These are phyloP conservation scores for Temnothorax curvispinosus DNA, from an alignment of 1,140 invertebrate species.

Conservation along the genomic window DNA sequence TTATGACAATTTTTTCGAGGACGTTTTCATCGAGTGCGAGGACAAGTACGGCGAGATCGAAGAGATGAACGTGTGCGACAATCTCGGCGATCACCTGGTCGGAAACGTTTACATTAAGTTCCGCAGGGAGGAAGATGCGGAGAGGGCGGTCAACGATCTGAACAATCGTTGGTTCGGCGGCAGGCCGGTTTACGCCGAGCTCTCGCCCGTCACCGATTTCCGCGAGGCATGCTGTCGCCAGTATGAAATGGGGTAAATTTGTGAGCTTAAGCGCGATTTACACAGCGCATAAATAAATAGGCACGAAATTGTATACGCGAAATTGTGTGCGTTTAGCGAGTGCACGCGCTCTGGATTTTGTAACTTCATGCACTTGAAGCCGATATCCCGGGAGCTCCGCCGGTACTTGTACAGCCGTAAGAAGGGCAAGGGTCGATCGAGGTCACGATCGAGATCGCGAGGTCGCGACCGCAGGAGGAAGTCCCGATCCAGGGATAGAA, in stretches of 20 bases:
- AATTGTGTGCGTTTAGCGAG: slow-evolving; percentile 87
- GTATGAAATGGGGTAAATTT: slow-evolving; percentile 96
- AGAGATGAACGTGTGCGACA: slow-evolving; percentile 99
- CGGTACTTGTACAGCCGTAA: slow-evolving; percentile 87
- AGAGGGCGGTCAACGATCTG: slow-evolving; percentile 97
- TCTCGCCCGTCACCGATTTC: slow-evolving; percentile 99
- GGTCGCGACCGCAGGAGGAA: slow-evolving; percentile 81
- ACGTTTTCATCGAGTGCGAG: slow-evolving; percentile 99
- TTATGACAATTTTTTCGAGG: slow-evolving; percentile 99
- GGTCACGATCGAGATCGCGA: slow-evolving; percentile 81
- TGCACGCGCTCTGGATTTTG: slow-evolving; percentile 99
- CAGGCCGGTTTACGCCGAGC: slow-evolving; percentile 97
- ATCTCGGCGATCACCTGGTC: slow-evolving; percentile 98
- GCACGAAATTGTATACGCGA: background rate
- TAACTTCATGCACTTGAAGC: slow-evolving; percentile 99
- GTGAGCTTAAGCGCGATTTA: background rate
- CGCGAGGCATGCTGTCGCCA: slow-evolving; percentile 99
- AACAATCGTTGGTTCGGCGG: slow-evolving; percentile 99
- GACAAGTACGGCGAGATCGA: slow-evolving; percentile 99
- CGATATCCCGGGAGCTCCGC: slow-evolving; percentile 96
- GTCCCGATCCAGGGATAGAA: slow-evolving; percentile 83
- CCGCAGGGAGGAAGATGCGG: slow-evolving; percentile 98
- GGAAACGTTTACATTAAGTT: slow-evolving; percentile 99
- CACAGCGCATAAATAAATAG: background rate
- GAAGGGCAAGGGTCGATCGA: slow-evolving; percentile 83